These are phyloP conservation scores for Trichonephila inaurata DNA, from an alignment of 1,140 invertebrate genomes.

Conservation along the genomic window DNA sequence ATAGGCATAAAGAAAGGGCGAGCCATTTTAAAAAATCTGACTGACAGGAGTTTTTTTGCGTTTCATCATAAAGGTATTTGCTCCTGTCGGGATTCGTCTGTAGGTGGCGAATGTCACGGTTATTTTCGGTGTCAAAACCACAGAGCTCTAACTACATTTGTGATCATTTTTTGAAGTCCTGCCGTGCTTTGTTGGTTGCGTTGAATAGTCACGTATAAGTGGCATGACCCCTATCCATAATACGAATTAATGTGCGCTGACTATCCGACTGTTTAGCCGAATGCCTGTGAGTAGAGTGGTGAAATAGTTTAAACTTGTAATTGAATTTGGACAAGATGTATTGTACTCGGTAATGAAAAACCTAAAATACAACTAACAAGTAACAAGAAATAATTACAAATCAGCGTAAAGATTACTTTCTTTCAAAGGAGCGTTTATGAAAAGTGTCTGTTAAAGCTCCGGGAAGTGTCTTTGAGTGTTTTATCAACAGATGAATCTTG, in stretches of 20 bases:
- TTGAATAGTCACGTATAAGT: slow-evolving; percentile 61
- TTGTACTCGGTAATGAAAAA: slow-evolving; percentile 4
- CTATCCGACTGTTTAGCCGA: slow-evolving; percentile 29
- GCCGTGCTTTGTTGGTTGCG: slow-evolving; percentile 10
- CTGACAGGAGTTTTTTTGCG: slow-evolving; percentile 42
- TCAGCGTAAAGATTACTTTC: background rate
- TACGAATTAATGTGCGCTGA: slow-evolving; percentile 36
- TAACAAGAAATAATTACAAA: slow-evolving; percentile 1
- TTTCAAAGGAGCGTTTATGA: background rate
- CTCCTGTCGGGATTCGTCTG: background rate
- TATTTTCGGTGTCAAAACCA: slow-evolving; percentile 64
- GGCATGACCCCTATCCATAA: slow-evolving; percentile 51
- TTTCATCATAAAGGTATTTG: slow-evolving; percentile 51
- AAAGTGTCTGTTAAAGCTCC: background rate
- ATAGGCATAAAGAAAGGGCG: slow-evolving; percentile 62
- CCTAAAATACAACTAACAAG: background rate
- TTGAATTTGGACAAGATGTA: slow-evolving; percentile 6
- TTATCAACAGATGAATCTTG: background rate
- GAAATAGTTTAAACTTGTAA: slow-evolving; percentile 20
- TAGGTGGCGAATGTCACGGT: slow-evolving; percentile 61
- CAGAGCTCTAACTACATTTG: slow-evolving; percentile 23
- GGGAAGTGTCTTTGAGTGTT: background rate
- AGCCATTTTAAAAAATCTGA: slow-evolving; percentile 56
- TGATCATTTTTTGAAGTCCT: background rate
- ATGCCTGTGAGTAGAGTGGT: background rate